phyloP scores from a whole-genome alignment of 2,113 vertebrate species.

The Burhinus oedicnemus region DNA sequence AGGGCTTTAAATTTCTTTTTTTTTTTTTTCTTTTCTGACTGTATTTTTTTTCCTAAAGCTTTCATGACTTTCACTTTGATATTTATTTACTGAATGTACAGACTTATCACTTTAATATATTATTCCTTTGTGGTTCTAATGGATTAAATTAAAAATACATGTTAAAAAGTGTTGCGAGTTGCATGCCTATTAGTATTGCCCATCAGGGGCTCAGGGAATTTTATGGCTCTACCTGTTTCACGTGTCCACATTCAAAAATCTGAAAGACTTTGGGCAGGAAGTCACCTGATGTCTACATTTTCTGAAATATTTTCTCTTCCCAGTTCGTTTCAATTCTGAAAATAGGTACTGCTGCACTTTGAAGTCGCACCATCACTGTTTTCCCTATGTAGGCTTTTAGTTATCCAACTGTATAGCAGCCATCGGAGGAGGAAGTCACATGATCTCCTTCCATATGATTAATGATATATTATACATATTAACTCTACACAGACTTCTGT shows the following conservation, averaged over 20 bases:
- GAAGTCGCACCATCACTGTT: neutral
- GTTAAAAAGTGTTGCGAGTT: conserved; percentile 22
- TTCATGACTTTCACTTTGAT: conserved; percentile 66
- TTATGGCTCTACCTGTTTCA: neutral
- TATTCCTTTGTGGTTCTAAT: conserved; percentile 66
- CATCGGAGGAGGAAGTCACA: neutral
- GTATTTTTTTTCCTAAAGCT: conserved; percentile 11
- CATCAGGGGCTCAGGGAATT: neutral
- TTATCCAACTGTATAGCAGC: neutral
- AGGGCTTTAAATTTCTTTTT: conserved; percentile 62
- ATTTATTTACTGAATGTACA: conserved; percentile 59
- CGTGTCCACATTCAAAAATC: neutral
- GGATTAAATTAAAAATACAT: conserved; percentile 68
- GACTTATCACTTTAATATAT: conserved; percentile 56
- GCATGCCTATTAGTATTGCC: conserved; percentile 28
- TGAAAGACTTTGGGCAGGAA: neutral
- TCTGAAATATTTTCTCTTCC: neutral
- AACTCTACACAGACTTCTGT: neutral
- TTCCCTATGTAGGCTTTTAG: neutral
- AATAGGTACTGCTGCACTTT: neutral
- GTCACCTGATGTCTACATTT: neutral
- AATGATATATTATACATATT: fast-evolving
- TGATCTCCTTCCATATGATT: neutral
- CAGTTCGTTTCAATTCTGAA: neutral
- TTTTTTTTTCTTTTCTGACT: neutral